Conservation (phyloP, 2,888 invertebrate species). For the Holacanthella duospinosa region DNA sequence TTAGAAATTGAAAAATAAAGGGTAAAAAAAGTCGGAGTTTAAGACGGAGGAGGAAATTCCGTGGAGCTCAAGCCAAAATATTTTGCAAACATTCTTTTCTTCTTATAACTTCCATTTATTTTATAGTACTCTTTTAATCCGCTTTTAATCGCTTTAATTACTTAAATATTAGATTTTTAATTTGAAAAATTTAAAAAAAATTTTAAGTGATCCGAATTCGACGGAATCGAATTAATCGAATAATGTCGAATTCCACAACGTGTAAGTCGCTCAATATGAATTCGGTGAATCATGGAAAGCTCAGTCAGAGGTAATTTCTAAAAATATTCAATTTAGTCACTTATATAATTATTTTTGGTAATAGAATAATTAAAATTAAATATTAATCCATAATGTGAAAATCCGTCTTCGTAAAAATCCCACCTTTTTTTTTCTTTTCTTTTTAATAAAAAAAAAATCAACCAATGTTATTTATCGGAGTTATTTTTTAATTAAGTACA, state of each 20-base stretch:
- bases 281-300: neutral
- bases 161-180: neutral
- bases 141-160: too few species aligned
- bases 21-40: neutral
- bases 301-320: conserved; percentile 4
- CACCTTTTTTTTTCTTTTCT: too few species aligned
- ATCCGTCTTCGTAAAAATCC: too few species aligned
- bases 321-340: too few species aligned
- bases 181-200: neutral
- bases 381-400: too few species aligned
- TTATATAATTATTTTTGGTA: too few species aligned
- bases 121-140: neutral
- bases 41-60: neutral
- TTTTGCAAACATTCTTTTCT: neutral
- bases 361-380: too few species aligned
- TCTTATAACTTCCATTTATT: neutral
- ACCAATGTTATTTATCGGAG: neutral
- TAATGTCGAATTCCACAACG: neutral
- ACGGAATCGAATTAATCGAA: neutral
- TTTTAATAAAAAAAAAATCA: neutral
- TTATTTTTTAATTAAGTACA: too few species aligned
- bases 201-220: neutral
- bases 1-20: neutral
- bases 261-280: neutral
- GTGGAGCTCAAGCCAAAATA: neutral